Conservation (phyloP, 2,797 vertebrate species). For the Fundulus diaphanus region DNA sequence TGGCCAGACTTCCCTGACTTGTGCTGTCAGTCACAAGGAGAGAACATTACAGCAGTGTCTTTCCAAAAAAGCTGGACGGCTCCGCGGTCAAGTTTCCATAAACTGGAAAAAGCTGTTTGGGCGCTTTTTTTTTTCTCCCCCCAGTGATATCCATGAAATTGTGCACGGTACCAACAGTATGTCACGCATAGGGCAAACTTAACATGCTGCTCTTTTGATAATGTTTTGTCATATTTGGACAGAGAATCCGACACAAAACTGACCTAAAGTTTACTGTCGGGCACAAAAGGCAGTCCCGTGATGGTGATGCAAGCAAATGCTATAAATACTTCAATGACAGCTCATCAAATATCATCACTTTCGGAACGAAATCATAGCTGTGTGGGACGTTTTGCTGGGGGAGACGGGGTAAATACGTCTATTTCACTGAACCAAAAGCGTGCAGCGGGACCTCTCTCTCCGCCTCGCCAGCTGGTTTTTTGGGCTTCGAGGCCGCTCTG, state of each 20-base stretch:
- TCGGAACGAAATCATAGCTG: constrained; percentile 74
- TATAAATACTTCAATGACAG: constrained; percentile 76
- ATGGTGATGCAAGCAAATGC: constrained; percentile 68
- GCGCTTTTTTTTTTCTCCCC: constrained; percentile 6
- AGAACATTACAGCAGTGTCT: constrained; percentile 68
- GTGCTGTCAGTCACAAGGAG: constrained; percentile 64
- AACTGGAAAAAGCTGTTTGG: constrained; percentile 62
- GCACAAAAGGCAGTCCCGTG: constrained; percentile 50
- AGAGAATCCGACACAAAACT: constrained; percentile 1
- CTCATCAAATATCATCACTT: constrained; percentile 76
- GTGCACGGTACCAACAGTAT: constrained; percentile 30
- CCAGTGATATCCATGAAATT: constrained; percentile 46
- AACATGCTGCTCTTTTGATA: neutral
- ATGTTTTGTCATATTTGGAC: constrained; percentile 43
- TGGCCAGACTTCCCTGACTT: constrained; percentile 52
- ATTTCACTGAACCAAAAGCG: constrained; percentile 67
- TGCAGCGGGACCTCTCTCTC: constrained; percentile 63
- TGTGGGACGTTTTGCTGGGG: constrained; percentile 48
- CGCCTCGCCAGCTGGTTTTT: constrained; percentile 78
- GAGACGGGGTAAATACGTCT: constrained; percentile 13
- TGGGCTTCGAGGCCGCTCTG: constrained; percentile 69
- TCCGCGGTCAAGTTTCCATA: constrained; percentile 49
- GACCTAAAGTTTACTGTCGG: constrained; percentile 38
- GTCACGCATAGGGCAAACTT: constrained; percentile 23
- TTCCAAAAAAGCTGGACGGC: constrained; percentile 41